Base-by-base conservation (phyloP, 2,888 invertebrate genomes). In the Drosophila ustulata region DNA sequence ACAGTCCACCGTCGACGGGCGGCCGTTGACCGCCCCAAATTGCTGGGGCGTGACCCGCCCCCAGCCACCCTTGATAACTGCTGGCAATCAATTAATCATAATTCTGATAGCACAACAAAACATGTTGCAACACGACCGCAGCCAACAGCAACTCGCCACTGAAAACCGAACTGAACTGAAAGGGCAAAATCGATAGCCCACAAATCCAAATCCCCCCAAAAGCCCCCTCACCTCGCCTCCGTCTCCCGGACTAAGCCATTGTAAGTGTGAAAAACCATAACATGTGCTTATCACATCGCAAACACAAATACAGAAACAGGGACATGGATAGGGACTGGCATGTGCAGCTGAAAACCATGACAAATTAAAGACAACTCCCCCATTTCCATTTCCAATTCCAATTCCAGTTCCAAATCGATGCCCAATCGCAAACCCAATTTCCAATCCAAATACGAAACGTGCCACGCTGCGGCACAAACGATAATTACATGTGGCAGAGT, bases 221-320 rank as follows among this genome's bases (percentile, higher is more conserved):
- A 30, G 8, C 30, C 49, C 51, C 43, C 37, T n/a, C 9, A 8
- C 46, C 37, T 9, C n/a, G 25, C 50, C 23, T 8, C 25, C 4
- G 11, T 30, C 34, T 3, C 34, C 9, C 4, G 9, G 25, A 11
- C 47, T 26, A 34, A 52, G 46, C 68, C 45, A 46, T 75, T 66
- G 76, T 61, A 65, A 82, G 82, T 83, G 82, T 83, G 85, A 87
- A 87, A 82, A 80, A 76, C 82, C 88, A 80, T 78, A 85, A 88
- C 86, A 84, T 88, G 88, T 88, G 83, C 83, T 84, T 88, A 84
- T 84, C 83, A 71, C 83, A 77, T 46, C 63, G 66, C 80, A 79
- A 71, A 81, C 71, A 77, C 66, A 71, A 66, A 68, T 62, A 57
- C 70, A 70, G 47, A 58, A 58, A 37, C 32, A 32, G 32, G 9